Conservation (phyloP, 2,888 invertebrate species). For the Pimpla rufipes region DNA sequence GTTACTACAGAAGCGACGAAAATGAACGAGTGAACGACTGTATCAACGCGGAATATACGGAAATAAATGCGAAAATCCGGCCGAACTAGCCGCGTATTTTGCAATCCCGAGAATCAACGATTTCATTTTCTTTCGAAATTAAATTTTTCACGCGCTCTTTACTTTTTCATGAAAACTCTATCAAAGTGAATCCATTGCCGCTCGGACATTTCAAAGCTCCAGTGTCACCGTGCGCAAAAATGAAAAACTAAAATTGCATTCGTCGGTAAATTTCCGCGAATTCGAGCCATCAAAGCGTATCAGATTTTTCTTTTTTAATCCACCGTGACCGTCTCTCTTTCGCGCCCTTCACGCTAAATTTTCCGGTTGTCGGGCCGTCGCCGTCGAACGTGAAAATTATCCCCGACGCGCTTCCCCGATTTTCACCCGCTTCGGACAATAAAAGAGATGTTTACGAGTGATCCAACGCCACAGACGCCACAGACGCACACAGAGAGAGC, state of each 20-base stretch:
- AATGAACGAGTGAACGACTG: background rate
- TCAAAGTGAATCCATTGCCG: too few species aligned
- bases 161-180: too few species aligned
- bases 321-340: background rate
- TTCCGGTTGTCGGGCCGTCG: background rate
- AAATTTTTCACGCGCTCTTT: too few species aligned
- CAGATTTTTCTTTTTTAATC: background rate
- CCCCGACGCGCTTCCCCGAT: conserved; percentile 32
- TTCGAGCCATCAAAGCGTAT: too few species aligned
- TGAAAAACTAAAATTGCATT: background rate
- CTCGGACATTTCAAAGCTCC: too few species aligned
- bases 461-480: conserved; percentile 15
- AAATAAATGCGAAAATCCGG: too few species aligned
- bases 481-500: conserved; percentile 3
- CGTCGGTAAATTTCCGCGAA: background rate
- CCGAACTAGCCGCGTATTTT: too few species aligned
- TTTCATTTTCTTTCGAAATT: too few species aligned
- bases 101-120: too few species aligned
- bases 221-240: background rate
- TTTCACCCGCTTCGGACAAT: conserved; percentile 41
- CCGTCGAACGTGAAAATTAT: conserved; percentile 45
- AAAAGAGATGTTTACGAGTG: conserved; percentile 53
- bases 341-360: background rate
- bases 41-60: too few species aligned
- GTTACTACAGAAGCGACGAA: background rate